Evolutionary conservation across 1,140 invertebrate genomes (phyloP).

Genomic region (Conus betulinus): DNA sequence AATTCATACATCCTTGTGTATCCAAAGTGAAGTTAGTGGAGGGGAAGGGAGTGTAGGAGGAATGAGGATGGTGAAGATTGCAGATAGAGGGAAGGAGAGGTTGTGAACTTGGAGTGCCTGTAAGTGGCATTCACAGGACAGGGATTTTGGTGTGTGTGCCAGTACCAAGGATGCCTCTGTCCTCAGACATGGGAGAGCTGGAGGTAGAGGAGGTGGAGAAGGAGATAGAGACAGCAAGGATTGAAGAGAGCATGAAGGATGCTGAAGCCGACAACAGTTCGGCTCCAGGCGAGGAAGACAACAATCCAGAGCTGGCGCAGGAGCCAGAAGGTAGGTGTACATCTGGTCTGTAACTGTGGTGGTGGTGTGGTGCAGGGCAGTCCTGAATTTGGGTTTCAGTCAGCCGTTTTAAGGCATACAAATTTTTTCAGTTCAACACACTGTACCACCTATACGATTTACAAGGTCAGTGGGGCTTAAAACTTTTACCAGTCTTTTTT

Average conservation of each 20-base stretch:
- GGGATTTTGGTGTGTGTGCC: not conserved
- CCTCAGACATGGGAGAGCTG: constrained; percentile 45
- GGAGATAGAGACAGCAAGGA: constrained; percentile 73
- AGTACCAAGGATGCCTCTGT: not conserved
- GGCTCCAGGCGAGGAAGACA: constrained; percentile 80
- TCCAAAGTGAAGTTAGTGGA: constrained; percentile 27
- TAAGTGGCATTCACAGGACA: too few relatives aligned
- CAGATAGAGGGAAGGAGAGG: constrained; percentile 54
- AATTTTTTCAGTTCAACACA: too few relatives aligned
- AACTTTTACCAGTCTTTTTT: too few relatives aligned
- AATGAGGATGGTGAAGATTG: constrained; percentile 70
- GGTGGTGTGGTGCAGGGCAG: too few relatives aligned
- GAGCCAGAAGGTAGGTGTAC: constrained; percentile 73
- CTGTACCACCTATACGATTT: too few relatives aligned
- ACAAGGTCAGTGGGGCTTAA: too few relatives aligned
- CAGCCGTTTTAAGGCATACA: too few relatives aligned
- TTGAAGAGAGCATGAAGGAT: constrained; percentile 61
- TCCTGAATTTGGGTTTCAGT: too few relatives aligned
- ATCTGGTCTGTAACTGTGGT: too few relatives aligned
- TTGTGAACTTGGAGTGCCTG: too few relatives aligned
- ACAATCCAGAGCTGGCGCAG: constrained; percentile 78
- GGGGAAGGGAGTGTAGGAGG: constrained; percentile 71
- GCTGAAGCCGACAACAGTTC: constrained; percentile 66
- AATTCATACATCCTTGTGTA: too few relatives aligned
- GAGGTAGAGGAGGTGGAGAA: constrained; percentile 71